Evolutionary conservation across 2,797 vertebrate genomes (phyloP), one percentile per base, ranked within the genome.

Genomic region (Parauchenoglanis ngamensis): DNA sequence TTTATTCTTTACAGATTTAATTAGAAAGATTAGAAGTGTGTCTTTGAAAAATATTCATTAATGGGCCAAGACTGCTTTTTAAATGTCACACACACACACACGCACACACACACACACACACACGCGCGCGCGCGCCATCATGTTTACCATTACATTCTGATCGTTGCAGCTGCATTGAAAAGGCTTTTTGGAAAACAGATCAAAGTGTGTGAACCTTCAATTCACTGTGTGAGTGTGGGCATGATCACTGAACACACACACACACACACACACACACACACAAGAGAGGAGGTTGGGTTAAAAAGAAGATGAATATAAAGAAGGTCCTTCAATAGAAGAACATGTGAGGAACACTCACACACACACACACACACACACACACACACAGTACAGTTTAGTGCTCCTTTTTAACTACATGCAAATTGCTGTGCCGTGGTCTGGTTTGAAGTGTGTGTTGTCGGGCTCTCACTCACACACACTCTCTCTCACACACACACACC

Each of bases 201-300:
- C 85, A 72, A 73, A 82, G 65, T 86, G 52, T 23, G 10, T 80
- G 78, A 49, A 86, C 77, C 77, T 49, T 57, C 83, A 54, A 8
- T 63, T 21, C n/a, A 7, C 10, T 31, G 2, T 78, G 46, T 75
- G 40, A 83, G 28, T 31, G 52, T 31, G 15, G 44, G 44, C 67
- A 1, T 17, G 44, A 70, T 83, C 65, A 83, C 44, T 28, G 21
- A 0, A 68, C 25, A 49, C 21, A 25, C 72, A 63, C 40, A 61
- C 73, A 73, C 76, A 65, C 46, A 87, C 28, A 89, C 75, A 28
- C 28, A 73, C 52, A 85, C 31, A 85, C 87, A 72, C 21, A 52
- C 10, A n/a, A 52, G 23, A 28, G 13, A n/a, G 10, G 46, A 76
- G 73, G 25, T 28, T 17, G 13, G 46, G 73, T 52, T 52, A 52